phyloP scores from a whole-genome alignment of 2,797 vertebrate species.

The Parauchenoglanis ngamensis region DNA sequence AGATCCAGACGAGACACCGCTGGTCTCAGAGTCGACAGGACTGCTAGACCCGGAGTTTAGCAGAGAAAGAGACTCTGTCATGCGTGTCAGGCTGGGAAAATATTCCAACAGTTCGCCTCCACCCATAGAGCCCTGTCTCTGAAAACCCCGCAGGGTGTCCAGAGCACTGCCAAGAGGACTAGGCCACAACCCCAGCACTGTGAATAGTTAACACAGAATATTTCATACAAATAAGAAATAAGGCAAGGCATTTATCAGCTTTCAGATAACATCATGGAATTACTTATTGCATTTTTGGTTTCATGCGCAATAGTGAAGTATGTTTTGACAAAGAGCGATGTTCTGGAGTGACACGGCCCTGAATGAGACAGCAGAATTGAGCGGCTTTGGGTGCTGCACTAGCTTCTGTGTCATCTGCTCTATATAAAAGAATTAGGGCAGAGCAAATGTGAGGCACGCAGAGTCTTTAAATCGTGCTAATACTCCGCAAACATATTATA shows the following conservation, averaged over 20 bases:
- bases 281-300: neutral
- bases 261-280: neutral
- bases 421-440: slow-evolving; percentile 53
- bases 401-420: slow-evolving; percentile 45
- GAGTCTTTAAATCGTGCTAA: slow-evolving; percentile 28
- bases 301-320: neutral
- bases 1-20: slow-evolving; percentile 95
- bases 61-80: slow-evolving; percentile 80
- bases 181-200: slow-evolving; percentile 44
- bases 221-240: slow-evolving; percentile 1
- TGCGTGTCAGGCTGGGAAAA: slow-evolving; percentile 81
- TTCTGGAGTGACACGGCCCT: slow-evolving; percentile 30
- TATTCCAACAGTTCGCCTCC: slow-evolving; percentile 87
- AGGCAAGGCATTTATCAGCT: neutral
- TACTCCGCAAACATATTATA: neutral
- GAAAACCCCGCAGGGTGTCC: slow-evolving; percentile 81
- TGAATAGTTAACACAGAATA: neutral
- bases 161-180: slow-evolving; percentile 74
- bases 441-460: slow-evolving; percentile 44
- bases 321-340: neutral
- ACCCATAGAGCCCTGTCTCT: slow-evolving; percentile 77
- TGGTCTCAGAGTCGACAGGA: slow-evolving; percentile 95
- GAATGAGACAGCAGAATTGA: slow-evolving; percentile 56
- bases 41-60: slow-evolving; percentile 95
- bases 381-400: slow-evolving; percentile 25